phyloP scores from a whole-genome alignment of 2,113 vertebrate genomes.

The Etia nguti region DNA sequence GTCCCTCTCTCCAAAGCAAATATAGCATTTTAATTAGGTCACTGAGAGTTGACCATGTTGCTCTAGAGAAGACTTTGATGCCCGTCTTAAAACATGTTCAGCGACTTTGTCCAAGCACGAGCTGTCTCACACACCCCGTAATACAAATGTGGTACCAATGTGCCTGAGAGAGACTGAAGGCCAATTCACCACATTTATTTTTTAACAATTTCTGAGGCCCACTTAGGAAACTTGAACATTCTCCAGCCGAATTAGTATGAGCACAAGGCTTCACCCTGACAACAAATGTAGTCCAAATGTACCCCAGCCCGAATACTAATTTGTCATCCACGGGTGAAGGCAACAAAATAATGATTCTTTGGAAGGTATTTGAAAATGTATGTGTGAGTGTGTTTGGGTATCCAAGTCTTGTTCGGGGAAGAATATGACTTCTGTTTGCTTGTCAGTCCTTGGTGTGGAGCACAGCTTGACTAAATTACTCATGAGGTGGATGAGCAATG shows the following conservation, averaged over 20 bases:
- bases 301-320: slow-evolving; percentile 18
- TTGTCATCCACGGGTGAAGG: slow-evolving; percentile 7
- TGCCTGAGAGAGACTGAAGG: not conserved
- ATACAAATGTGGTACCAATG: not conserved
- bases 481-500: slow-evolving; percentile 27
- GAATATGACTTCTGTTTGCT: slow-evolving; percentile 12
- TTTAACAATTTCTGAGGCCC: not conserved
- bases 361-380: not conserved
- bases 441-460: not conserved
- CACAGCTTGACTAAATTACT: slow-evolving; percentile 41
- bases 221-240: slow-evolving; percentile 27
- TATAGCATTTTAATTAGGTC: slow-evolving; percentile 43
- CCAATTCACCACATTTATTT: slow-evolving; percentile 18
- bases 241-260: slow-evolving; percentile 28
- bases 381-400: not conserved
- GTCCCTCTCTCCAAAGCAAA: slow-evolving; percentile 45
- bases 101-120: slow-evolving; percentile 31
- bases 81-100: slow-evolving; percentile 15
- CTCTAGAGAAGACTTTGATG: slow-evolving; percentile 44
- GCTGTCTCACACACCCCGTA: slow-evolving; percentile 18
- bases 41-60: slow-evolving; percentile 38
- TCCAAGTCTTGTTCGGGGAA: not conserved
- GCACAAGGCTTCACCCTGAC: not conserved
- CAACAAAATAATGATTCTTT: slow-evolving; percentile 24
- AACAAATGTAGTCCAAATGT: slow-evolving; percentile 6